A percentile compares a stretch with the other conserved stretches of the same genome.
Evolutionary conservation across 2,797 vertebrate genomes (phyloP).

Genomic region (Schizopygopsis malacanthus): DNA sequence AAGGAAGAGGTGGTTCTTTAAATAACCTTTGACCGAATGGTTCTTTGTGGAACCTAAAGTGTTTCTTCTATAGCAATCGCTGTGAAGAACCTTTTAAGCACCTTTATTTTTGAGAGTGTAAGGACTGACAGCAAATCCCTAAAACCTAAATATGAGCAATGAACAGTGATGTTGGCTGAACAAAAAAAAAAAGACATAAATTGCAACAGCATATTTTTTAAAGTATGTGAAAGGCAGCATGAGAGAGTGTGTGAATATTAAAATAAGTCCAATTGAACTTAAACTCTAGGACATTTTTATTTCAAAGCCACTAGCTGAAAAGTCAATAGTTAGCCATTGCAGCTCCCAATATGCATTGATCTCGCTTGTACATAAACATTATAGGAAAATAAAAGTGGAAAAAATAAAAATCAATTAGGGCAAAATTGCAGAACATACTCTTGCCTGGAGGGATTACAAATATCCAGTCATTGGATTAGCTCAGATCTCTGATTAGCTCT

Average conservation of each 20-base stretch:
- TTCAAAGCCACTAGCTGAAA: constrained; percentile 14
- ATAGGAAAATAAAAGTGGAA: constrained; percentile 34
- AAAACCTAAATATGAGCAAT: not conserved
- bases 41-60: too few species aligned
- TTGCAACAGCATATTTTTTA: not conserved
- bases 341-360: constrained; percentile 65
- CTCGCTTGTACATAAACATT: constrained; percentile 57
- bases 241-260: constrained; percentile 9
- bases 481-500: constrained; percentile 63
- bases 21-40: too few species aligned
- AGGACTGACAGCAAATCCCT: not conserved
- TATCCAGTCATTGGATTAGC: constrained; percentile 67
- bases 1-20: too few species aligned
- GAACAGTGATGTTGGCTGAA: not conserved
- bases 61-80: too few species aligned
- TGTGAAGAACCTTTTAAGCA: too few species aligned
- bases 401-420: constrained; percentile 66
- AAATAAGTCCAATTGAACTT: not conserved
- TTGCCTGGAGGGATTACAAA: constrained; percentile 64
- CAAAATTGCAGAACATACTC: constrained; percentile 68
- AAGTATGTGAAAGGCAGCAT: not conserved
- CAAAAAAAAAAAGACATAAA: too few species aligned
- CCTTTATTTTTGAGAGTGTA: too few species aligned
- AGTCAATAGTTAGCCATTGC: constrained; percentile 64
- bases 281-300: constrained; percentile 13